Conservation (phyloP, 2,113 vertebrate species). For the Microtus pennsylvanicus region DNA sequence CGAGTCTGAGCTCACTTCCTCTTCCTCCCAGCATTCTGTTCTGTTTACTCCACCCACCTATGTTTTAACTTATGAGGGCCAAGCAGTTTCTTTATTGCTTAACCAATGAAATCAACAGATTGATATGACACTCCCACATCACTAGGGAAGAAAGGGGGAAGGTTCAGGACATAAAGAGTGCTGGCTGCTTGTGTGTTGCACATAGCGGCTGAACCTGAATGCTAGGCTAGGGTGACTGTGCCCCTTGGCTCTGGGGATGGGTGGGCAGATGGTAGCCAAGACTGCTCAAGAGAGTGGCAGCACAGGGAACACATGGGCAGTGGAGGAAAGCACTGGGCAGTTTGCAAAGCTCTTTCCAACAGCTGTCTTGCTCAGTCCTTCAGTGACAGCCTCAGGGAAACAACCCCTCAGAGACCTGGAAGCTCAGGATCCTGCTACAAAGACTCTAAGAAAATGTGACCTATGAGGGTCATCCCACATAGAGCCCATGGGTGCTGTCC, state of each 20-base stretch:
- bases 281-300: accelerated
- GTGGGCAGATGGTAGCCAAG: neutral
- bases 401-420: neutral
- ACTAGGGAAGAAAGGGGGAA: neutral
- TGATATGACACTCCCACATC: no score
- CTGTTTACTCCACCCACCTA: no score
- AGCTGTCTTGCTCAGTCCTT: neutral
- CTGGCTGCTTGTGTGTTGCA: accelerated
- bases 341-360: neutral
- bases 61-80: no score
- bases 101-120: no score
- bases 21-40: no score
- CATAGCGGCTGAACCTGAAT: accelerated
- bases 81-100: no score
- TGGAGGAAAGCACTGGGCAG: no score
- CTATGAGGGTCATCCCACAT: neutral
- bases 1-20: no score
- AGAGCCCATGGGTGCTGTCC: neutral
- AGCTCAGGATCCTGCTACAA: neutral
- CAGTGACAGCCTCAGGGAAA: neutral
- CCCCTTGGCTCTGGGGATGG: no score
- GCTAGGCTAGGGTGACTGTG: accelerated
- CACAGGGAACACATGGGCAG: no score
- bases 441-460: neutral
- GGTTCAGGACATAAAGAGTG: neutral